These are phyloP conservation scores for Cactoblastis cactorum DNA, from an alignment of 2,888 invertebrate genomes.

Conservation along the genomic window DNA sequence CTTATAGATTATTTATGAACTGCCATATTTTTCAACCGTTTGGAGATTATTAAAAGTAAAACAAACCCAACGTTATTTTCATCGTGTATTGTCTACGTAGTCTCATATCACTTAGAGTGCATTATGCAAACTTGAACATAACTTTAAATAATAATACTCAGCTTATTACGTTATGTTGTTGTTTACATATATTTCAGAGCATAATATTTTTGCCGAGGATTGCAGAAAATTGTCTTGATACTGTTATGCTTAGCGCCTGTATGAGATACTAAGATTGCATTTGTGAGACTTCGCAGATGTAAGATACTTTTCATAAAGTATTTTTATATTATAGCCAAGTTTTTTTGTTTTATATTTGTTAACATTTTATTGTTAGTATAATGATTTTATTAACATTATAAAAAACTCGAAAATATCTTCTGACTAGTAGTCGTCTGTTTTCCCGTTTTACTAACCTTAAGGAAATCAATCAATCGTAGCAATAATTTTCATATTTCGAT, in stretches of 20 bases:
- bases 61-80: background rate
- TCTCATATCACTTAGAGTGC: constrained; percentile 1
- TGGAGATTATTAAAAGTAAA: background rate
- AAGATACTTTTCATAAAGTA: background rate
- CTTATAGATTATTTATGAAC: too few species aligned
- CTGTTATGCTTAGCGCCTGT: constrained; percentile 10
- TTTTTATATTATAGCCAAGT: too few species aligned
- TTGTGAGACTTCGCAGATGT: background rate
- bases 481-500: too few species aligned
- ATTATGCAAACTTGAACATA: constrained; percentile 5
- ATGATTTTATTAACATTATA: too few species aligned
- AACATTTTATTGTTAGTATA: too few species aligned
- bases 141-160: constrained; percentile 6
- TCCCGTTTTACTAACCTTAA: too few species aligned
- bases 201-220: constrained; percentile 9
- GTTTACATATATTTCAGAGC: constrained; percentile 11
- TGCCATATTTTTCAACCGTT: background rate
- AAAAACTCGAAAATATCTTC: too few species aligned
- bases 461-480: too few species aligned
- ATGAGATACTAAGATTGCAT: constrained; percentile 8
- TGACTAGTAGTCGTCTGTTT: too few species aligned
- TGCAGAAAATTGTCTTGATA: constrained; percentile 9
- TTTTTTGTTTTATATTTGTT: too few species aligned
- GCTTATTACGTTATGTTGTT: constrained; percentile 1
- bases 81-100: background rate